These are phyloP conservation scores for Cataglyphis rosenhaueri DNA, from an alignment of 2,888 invertebrate species.

Conservation along the genomic window DNA sequence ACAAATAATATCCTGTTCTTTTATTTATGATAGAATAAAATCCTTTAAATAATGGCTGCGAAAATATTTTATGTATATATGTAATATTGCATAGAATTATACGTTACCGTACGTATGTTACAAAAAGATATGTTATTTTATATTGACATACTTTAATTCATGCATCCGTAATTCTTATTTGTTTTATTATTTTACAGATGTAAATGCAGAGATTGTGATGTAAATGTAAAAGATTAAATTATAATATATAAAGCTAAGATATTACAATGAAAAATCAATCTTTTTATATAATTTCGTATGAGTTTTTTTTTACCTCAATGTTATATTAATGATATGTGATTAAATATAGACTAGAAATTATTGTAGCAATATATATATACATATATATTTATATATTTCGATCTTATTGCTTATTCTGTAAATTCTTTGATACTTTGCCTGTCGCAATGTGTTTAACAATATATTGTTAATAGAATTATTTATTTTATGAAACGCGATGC, in stretches of 20 bases:
- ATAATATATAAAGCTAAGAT: not conserved
- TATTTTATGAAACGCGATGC: slow-evolving; percentile 5
- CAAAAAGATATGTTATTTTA: not conserved
- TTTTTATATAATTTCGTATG: not conserved
- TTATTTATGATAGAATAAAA: slow-evolving; percentile 27
- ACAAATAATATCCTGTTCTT: not conserved
- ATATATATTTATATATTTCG: not conserved
- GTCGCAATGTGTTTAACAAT: slow-evolving; percentile 3
- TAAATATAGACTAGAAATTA: not conserved
- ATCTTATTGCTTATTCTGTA: no score
- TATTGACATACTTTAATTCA: not conserved
- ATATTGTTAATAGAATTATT: slow-evolving; percentile 20
- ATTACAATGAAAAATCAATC: not conserved
- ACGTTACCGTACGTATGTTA: not conserved
- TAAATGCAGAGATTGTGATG: slow-evolving; percentile 2
- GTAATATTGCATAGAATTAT: not conserved
- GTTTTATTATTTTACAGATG: not conserved
- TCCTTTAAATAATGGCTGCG: slow-evolving; percentile 1
- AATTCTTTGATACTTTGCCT: not conserved
- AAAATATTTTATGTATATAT: not conserved
- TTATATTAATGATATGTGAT: not conserved
- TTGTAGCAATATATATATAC: not conserved
- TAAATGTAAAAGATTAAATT: not conserved
- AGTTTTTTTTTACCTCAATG: not conserved
- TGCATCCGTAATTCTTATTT: not conserved